These are phyloP conservation scores for Tychaedon coryphoeus DNA, from an alignment of 2,113 vertebrate species.

Conservation along the genomic window DNA sequence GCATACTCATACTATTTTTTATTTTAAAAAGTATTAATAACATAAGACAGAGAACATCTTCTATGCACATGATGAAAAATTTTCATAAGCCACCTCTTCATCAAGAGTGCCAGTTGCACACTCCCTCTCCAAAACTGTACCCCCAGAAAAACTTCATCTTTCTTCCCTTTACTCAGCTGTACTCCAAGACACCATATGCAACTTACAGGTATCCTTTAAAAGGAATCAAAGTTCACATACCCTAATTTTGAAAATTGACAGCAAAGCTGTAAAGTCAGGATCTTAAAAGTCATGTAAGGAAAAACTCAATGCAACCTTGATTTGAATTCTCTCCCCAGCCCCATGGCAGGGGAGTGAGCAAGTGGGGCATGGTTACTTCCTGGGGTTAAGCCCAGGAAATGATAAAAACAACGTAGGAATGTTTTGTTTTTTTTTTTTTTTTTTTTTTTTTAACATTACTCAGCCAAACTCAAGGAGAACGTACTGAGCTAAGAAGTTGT, in stretches of 20 bases:
- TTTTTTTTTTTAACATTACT: neutral
- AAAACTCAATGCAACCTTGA: neutral
- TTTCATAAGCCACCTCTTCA: neutral
- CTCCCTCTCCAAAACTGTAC: rapidly evolving
- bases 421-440: neutral
- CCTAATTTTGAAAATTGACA: neutral
- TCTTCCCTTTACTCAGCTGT: neutral
- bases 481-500: neutral
- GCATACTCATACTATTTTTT: neutral
- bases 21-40: neutral
- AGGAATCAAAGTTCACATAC: neutral
- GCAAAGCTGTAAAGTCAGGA: neutral
- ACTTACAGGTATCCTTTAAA: neutral
- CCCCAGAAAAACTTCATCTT: neutral
- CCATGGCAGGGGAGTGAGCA: neutral
- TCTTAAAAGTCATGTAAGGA: neutral
- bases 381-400: neutral
- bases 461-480: neutral
- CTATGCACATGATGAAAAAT: neutral
- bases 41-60: neutral
- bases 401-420: neutral
- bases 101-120: neutral
- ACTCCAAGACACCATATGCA: neutral
- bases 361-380: neutral
- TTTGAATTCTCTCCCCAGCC: neutral